These are phyloP conservation scores for Xerus inauris DNA, from an alignment of 2,113 vertebrate genomes.

Conservation along the genomic window DNA sequence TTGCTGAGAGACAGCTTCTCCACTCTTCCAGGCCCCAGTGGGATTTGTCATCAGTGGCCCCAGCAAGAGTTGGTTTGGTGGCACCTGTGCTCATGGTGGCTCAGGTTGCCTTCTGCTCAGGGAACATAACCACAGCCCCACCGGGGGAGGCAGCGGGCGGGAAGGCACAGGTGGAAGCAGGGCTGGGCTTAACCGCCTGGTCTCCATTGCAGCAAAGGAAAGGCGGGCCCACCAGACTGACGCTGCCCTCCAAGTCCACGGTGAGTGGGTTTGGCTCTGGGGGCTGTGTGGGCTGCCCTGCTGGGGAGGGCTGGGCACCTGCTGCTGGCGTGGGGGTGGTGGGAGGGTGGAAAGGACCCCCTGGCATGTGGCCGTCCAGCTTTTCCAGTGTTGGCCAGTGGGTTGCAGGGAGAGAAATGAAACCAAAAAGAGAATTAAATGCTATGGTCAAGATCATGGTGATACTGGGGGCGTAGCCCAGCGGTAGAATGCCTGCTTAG, in stretches of 20 bases:
- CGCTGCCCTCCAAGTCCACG: constrained; percentile 99
- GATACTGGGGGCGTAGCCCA: neutral
- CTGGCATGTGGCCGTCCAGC: neutral
- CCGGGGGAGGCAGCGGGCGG: neutral
- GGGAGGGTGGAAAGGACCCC: neutral
- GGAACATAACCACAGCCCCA: accelerated
- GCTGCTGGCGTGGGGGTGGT: neutral
- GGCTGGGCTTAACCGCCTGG: neutral
- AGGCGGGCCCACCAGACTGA: constrained; percentile 97
- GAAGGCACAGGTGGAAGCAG: neutral
- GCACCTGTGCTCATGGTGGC: accelerated
- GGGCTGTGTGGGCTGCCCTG: neutral
- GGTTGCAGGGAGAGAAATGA: neutral
- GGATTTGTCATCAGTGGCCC: too few relatives aligned
- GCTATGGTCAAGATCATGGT: neutral
- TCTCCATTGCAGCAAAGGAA: constrained; percentile 95
- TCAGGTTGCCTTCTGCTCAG: neutral
- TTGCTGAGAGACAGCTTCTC: accelerated
- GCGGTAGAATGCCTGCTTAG: too few relatives aligned
- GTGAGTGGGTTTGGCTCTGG: constrained; percentile 87
- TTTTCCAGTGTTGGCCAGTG: neutral
- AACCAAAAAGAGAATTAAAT: neutral
- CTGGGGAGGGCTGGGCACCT: neutral
- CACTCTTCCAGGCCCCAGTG: neutral
- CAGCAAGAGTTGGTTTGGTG: neutral